Base-by-base conservation (phyloP, 2,888 invertebrate species). In the Lasioglossum calceatum region DNA sequence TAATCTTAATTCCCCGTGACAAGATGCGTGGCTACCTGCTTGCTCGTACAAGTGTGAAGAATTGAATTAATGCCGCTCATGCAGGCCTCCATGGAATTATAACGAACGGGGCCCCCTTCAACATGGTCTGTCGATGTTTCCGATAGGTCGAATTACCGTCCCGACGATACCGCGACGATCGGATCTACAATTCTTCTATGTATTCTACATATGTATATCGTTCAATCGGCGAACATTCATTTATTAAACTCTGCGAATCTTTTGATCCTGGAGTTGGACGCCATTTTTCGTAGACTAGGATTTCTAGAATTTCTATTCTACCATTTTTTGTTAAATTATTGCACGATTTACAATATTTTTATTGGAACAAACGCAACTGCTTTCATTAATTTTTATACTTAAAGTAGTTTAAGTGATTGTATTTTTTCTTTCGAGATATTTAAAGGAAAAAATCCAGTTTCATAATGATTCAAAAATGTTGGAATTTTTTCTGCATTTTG, bases 1-100 rank as follows among this genome's bases (percentile, higher is more conserved):
- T 90, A 91, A 91, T 91, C 89, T 91, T 91, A 91, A 91, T 91
- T 91, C 89, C 87, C 87, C 88, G 87, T 90, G 91, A 91, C 91
- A 91, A 91, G 91, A 88, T 79, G 74, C 67, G 83, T 84, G 70
- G 91, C 91, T 91, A 91, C 91, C 90, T 88, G 91, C 84, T 81
- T 83, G 88, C 82, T 80, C 84, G 86, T 87, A 80, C 87, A 87
- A 87, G 89, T 90, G 90, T 90, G 89, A 89, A 89, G 86, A 85
- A 90, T 90, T 88, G 90, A 90, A 90, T 90, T 88, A 90, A 90
- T 88, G 88, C 83, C 77, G 85, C 85, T 85, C 85, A 78, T 75
- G 77, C 79, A 79, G 79, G 72, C 86, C 50, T 70, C 80, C 82
- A 50, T 80, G 88, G 85, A 90, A 88, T 88, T 85, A 90, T 83